Percentiles rank a stretch among this genome's conserved stretches.
phyloP scores from a whole-genome alignment of 2,797 vertebrate genomes.

The Gymnopithys bicolor region DNA sequence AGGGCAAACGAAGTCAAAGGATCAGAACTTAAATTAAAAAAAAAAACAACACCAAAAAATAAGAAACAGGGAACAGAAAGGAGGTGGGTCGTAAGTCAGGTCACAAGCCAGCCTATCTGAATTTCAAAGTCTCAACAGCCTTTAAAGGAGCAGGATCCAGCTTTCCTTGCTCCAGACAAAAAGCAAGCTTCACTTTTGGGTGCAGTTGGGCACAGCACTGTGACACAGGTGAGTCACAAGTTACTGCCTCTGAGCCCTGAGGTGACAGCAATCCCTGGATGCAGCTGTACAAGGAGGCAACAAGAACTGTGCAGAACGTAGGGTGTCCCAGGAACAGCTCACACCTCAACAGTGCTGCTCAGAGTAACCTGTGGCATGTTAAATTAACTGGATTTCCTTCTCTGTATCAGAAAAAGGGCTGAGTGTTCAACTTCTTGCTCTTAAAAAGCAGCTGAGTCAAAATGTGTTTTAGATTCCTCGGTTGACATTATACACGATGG shows the following conservation, averaged over 20 bases:
- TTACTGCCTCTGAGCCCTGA: not conserved
- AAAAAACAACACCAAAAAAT: accelerated
- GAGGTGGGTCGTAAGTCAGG: not conserved
- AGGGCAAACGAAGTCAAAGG: not conserved
- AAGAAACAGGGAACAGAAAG: not conserved
- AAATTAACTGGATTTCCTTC: not conserved
- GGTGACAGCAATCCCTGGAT: not conserved
- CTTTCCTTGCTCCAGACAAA: not conserved
- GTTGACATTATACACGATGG: not conserved
- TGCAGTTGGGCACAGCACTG: not conserved
- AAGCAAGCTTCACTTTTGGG: not conserved
- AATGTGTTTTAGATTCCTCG: not conserved
- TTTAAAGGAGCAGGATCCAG: not conserved
- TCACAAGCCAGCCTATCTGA: not conserved
- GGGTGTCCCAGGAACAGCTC: not conserved
- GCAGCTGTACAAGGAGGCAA: not conserved
- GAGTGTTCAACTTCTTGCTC: not conserved
- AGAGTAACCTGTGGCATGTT: not conserved
- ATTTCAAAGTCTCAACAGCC: not conserved
- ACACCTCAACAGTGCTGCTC: not conserved
- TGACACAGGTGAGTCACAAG: not conserved
- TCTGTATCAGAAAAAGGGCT: not conserved
- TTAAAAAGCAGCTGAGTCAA: not conserved
- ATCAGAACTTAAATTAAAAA: not conserved
- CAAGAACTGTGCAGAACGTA: not conserved